Evolutionary conservation across 2,888 invertebrate species (phyloP).

Genomic region (Agriotes lineatus): DNA sequence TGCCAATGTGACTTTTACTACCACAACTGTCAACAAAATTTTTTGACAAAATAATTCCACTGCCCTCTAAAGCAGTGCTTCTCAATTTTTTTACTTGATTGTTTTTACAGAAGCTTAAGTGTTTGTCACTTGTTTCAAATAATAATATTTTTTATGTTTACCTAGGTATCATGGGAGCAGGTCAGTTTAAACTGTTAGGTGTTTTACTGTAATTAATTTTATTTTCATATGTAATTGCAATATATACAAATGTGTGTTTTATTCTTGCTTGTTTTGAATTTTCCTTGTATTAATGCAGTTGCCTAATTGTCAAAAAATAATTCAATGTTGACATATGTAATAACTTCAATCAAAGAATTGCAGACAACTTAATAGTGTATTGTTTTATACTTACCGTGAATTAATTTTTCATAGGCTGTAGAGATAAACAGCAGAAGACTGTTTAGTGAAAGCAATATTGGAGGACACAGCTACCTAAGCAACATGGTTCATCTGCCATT

Average conservation of each 20-base stretch:
- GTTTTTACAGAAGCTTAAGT: not conserved
- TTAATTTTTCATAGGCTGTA: too few species aligned
- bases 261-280: too few species aligned
- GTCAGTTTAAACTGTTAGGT: slow-evolving; percentile 66
- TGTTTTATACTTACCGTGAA: too few species aligned
- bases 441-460: slow-evolving; percentile 92
- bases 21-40: too few species aligned
- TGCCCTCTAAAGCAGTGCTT: not conserved
- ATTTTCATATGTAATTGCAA: not conserved
- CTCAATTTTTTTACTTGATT: not conserved
- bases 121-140: too few species aligned
- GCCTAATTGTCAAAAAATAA: too few species aligned
- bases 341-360: too few species aligned
- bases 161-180: slow-evolving; percentile 76
- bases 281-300: too few species aligned
- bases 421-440: slow-evolving; percentile 89
- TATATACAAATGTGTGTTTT: not conserved
- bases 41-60: too few species aligned
- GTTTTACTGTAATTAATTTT: slow-evolving; percentile 12
- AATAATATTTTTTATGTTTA: slow-evolving; percentile 55
- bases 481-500: slow-evolving; percentile 98
- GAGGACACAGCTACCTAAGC: slow-evolving; percentile 93
- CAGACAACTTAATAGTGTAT: too few species aligned
- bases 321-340: too few species aligned
- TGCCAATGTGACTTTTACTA: too few species aligned